Evolutionary conservation across 2,888 invertebrate genomes (phyloP).

Genomic region (Rotaria socialis): DNA sequence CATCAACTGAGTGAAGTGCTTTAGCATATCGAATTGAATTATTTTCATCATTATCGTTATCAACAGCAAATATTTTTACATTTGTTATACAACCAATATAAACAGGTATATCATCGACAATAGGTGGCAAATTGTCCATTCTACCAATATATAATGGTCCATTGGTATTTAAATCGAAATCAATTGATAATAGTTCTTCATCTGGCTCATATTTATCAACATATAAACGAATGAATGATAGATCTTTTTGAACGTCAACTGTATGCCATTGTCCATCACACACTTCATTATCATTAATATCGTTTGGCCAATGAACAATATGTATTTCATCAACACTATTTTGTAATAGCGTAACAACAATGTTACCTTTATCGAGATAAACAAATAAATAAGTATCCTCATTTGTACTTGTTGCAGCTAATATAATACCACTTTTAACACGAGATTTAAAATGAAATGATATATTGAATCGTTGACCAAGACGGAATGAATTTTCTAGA

Average conservation of each 20-base stretch:
- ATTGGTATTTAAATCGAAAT: slow-evolving; percentile 21
- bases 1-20: not conserved
- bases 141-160: slow-evolving; percentile 30
- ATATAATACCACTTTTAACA: slow-evolving; percentile 10
- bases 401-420: slow-evolving; percentile 9
- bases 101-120: slow-evolving; percentile 17
- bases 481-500: slow-evolving; percentile 19
- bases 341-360: slow-evolving; percentile 12
- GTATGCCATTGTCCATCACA: slow-evolving; percentile 21
- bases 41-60: not conserved
- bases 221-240: slow-evolving; percentile 27
- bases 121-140: slow-evolving; percentile 15
- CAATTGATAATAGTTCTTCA: slow-evolving; percentile 24
- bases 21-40: not conserved
- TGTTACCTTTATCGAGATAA: slow-evolving; percentile 33
- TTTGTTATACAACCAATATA: slow-evolving; percentile 34
- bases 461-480: slow-evolving; percentile 10
- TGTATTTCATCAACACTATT: slow-evolving; percentile 28
- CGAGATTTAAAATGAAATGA: slow-evolving; percentile 31
- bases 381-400: not conserved
- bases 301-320: slow-evolving; percentile 19
- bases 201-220: not conserved
- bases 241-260: not conserved
- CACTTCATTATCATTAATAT: slow-evolving; percentile 17
- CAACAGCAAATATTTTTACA: not conserved